A percentile compares a stretch with the other conserved stretches of the same genome.
These are phyloP conservation scores for Ascidia mentula DNA, from an alignment of 23 tunicate species.

Conservation along the genomic window DNA sequence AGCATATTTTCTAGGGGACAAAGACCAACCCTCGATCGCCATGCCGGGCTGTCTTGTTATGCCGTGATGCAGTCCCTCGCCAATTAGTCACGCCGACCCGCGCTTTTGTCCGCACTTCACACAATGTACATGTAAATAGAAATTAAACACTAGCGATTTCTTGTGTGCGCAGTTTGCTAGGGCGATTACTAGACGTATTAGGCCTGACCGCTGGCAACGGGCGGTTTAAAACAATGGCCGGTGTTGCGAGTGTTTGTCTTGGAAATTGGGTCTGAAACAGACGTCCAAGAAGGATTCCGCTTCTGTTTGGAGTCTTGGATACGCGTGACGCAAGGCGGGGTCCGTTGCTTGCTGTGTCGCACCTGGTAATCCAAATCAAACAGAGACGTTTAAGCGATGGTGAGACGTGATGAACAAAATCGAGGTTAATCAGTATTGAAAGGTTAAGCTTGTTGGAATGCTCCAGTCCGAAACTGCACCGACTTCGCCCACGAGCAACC, in stretches of 20 bases:
- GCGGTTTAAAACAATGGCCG: neutral
- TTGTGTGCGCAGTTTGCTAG: neutral
- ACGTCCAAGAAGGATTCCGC: neutral
- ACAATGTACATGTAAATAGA: neutral
- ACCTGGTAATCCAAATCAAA: too few species aligned
- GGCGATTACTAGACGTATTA: neutral
- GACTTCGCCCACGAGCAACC: neutral
- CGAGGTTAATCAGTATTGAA: too few species aligned
- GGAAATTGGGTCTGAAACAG: slow-evolving; percentile 10
- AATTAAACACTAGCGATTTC: neutral
- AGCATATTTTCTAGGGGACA: too few species aligned
- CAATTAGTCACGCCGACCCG: neutral
- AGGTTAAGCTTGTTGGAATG: too few species aligned
- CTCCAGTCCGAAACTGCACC: too few species aligned
- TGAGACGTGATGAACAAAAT: too few species aligned
- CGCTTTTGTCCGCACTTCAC: slow-evolving; percentile 5
- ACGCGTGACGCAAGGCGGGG: too few species aligned
- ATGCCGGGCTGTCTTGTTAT: neutral
- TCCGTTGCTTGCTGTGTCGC: too few species aligned
- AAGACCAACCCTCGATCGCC: neutral
- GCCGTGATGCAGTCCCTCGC: neutral
- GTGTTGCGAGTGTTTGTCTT: neutral
- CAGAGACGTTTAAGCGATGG: too few species aligned
- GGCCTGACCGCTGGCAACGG: slow-evolving; percentile 1
- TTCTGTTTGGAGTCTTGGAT: neutral